A percentile compares a stretch with the other conserved stretches of the same genome.
These are phyloP conservation scores for Tauraco erythrolophus DNA, from an alignment of 2,113 vertebrate species.

Conservation along the genomic window DNA sequence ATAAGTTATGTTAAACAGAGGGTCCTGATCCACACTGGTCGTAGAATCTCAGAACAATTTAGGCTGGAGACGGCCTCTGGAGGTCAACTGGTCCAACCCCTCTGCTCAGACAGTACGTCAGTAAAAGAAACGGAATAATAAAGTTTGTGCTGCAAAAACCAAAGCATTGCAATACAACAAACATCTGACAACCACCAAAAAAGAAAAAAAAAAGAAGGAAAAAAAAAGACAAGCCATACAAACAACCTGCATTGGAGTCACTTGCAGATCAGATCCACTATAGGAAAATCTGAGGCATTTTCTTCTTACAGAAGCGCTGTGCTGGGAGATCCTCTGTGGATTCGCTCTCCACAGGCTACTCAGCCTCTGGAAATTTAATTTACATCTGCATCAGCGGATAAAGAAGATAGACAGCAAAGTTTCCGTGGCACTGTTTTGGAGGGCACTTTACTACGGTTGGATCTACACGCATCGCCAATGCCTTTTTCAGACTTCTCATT, in stretches of 20 bases:
- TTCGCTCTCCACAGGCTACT: not conserved
- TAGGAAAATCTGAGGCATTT: not conserved
- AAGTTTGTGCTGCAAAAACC: not conserved
- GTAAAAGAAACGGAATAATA: not conserved
- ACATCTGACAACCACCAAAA: not conserved
- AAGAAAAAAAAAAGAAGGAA: too few species aligned
- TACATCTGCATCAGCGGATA: not conserved
- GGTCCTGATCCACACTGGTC: not conserved
- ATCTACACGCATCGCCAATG: not conserved
- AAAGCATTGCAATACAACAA: not conserved
- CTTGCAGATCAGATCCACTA: not conserved
- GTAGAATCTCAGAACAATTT: not conserved
- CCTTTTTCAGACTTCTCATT: constrained; percentile 19
- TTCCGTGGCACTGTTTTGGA: not conserved
- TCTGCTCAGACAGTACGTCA: not conserved
- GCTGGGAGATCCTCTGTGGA: not conserved
- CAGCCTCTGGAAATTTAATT: not conserved
- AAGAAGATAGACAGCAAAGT: not conserved
- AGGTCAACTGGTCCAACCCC: not conserved
- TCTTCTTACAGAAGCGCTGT: not conserved
- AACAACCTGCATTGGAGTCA: not conserved
- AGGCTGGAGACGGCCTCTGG: not conserved
- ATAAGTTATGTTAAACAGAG: not conserved
- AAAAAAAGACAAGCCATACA: not conserved
- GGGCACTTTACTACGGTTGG: not conserved